A percentile compares a stretch with the other conserved stretches of the same genome.
These are phyloP conservation scores for Bovichtus variegatus DNA, from an alignment of 2,797 vertebrate genomes.

Conservation along the genomic window DNA sequence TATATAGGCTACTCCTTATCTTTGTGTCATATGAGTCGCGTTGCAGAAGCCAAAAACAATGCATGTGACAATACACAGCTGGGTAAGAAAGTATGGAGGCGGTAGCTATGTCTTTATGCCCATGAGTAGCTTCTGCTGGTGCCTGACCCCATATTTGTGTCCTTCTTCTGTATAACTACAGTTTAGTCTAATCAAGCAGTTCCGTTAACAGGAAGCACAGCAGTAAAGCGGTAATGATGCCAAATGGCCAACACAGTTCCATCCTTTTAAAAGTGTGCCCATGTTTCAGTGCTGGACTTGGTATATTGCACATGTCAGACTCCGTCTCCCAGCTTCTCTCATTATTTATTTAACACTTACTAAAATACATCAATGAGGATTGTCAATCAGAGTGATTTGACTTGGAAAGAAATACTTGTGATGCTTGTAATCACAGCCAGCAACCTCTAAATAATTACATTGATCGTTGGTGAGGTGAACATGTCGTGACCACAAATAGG, in stretches of 20 bases:
- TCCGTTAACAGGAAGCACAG: conserved; percentile 11
- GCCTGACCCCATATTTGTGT: neutral
- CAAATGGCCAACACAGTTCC: conserved; percentile 2
- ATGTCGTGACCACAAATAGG: neutral
- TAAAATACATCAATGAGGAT: neutral
- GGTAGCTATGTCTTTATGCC: rapidly evolving
- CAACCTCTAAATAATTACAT: neutral
- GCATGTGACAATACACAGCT: neutral
- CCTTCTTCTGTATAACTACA: neutral
- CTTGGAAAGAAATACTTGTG: neutral
- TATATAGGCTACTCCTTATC: neutral
- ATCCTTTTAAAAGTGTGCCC: neutral
- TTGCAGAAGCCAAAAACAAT: neutral
- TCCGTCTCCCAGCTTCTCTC: neutral
- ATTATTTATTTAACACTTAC: neutral
- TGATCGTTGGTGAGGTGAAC: neutral
- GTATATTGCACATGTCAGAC: neutral
- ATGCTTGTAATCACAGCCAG: neutral
- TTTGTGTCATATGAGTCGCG: neutral
- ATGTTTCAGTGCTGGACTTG: neutral
- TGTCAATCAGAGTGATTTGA: neutral
- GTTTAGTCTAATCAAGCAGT: neutral
- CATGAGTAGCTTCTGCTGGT: neutral
- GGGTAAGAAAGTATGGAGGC: neutral
- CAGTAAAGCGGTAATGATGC: conserved; percentile 15